Evolutionary conservation across 2,888 invertebrate genomes (phyloP).

Genomic region (Drosophila pseudotalamancana): DNA sequence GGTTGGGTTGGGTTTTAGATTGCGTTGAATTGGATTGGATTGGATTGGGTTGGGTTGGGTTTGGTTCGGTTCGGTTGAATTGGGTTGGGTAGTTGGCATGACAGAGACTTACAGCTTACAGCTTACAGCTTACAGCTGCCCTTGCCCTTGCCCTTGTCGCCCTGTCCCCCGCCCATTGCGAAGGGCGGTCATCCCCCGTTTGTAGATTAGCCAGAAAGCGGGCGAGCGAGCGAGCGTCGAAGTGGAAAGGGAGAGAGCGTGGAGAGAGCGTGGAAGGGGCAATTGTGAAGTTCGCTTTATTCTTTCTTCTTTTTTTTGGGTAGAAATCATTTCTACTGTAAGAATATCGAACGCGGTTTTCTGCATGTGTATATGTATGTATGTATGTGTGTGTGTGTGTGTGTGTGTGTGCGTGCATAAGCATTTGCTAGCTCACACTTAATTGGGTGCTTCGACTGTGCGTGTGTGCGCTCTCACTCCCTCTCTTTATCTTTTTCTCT

Average conservation of each 20-base stretch:
- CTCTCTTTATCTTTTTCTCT: background rate
- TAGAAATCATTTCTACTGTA: conserved; percentile 18
- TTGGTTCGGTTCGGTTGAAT: background rate
- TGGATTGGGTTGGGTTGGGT: background rate
- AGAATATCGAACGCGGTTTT: conserved; percentile 23
- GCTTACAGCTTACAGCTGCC: conserved; percentile 24
- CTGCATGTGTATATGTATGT: conserved; percentile 1
- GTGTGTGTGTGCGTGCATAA: conserved; percentile 14
- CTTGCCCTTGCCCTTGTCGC: conserved; percentile 24
- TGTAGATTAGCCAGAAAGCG: conserved; percentile 4
- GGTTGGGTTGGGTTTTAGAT: conserved; percentile 6
- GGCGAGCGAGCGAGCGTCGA: too few relatives aligned
- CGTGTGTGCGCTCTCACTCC: too few relatives aligned
- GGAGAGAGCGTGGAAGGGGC: background rate
- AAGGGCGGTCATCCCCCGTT: conserved; percentile 19
- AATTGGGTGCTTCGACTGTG: too few relatives aligned
- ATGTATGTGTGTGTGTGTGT: conserved; percentile 24
- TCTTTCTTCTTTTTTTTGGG: background rate
- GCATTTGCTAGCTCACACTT: conserved; percentile 9
- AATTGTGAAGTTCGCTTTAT: conserved; percentile 1
- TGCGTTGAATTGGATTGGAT: background rate
- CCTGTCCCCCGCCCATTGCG: background rate
- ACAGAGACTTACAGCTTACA: conserved; percentile 13
- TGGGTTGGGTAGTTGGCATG: conserved; percentile 4
- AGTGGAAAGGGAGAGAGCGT: background rate